These are phyloP conservation scores for Hyalella azteca DNA, from an alignment of 2,888 invertebrate species.

Conservation along the genomic window DNA sequence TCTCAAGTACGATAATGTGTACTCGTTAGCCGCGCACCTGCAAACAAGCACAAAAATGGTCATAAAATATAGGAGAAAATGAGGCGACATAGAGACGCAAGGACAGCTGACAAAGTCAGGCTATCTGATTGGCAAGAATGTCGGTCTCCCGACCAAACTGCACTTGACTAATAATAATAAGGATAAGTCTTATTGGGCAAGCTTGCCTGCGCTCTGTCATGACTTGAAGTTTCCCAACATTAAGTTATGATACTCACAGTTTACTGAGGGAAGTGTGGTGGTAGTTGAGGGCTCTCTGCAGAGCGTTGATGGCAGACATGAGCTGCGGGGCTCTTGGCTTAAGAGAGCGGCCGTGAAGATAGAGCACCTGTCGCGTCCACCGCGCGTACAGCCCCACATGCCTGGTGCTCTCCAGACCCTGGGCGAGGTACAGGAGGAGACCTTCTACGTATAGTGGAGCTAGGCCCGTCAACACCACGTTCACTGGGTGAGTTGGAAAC, in stretches of 20 bases:
- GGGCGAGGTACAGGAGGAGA: constrained; percentile 74
- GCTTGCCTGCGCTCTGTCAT: too few species aligned
- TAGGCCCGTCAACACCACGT: constrained; percentile 73
- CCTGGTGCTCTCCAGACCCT: constrained; percentile 75
- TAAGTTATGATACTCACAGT: too few species aligned
- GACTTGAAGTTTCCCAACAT: too few species aligned
- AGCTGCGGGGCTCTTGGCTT: constrained; percentile 67
- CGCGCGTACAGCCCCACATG: constrained; percentile 88
- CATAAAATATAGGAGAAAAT: too few species aligned
- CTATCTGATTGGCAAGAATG: too few species aligned
- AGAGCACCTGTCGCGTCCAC: constrained; percentile 78
- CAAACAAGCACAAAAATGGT: neutral
- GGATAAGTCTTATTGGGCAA: too few species aligned
- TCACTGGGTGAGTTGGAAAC: constrained; percentile 70
- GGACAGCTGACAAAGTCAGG: too few species aligned
- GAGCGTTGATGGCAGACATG: constrained; percentile 72
- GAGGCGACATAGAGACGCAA: too few species aligned
- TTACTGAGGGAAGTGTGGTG: constrained; percentile 82
- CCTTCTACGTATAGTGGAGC: constrained; percentile 78
- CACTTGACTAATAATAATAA: too few species aligned
- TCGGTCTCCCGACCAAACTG: too few species aligned
- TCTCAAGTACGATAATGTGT: constrained; percentile 1
- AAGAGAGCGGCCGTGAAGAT: constrained; percentile 68
- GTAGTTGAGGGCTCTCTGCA: constrained; percentile 80
- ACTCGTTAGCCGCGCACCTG: constrained; percentile 18